Evolutionary conservation across 2,888 invertebrate species (phyloP).

Genomic region (Limnephilus rhombicus): DNA sequence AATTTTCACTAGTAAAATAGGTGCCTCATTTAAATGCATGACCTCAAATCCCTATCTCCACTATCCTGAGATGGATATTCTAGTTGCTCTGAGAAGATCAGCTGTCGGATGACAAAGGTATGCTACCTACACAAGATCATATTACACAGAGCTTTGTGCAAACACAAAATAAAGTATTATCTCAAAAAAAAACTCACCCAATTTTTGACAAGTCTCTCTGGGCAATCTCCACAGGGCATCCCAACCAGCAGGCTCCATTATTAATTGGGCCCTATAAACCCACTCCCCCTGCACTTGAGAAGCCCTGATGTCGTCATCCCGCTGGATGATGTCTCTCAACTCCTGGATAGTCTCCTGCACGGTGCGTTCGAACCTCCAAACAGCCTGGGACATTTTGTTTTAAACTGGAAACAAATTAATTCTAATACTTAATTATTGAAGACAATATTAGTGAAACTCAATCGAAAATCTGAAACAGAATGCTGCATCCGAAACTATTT

Average conservation of each 20-base stretch:
- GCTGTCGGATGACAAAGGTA: too few species aligned
- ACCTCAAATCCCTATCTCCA: too few species aligned
- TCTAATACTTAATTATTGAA: background rate
- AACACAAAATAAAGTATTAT: too few species aligned
- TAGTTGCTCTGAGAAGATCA: too few species aligned
- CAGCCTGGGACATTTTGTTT: conserved; percentile 57
- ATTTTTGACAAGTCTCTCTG: conserved; percentile 75
- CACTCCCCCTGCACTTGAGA: conserved; percentile 70
- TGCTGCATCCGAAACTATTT: background rate
- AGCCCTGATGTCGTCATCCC: conserved; percentile 41
- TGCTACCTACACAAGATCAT: too few species aligned
- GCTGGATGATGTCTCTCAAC: conserved; percentile 60
- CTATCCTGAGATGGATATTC: too few species aligned
- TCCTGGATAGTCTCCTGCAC: conserved; percentile 58
- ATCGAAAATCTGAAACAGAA: background rate
- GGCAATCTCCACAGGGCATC: conserved; percentile 85
- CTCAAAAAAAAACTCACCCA: conserved; percentile 16
- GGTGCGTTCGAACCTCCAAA: conserved; percentile 61
- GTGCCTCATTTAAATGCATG: too few species aligned
- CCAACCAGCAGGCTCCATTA: conserved; percentile 83
- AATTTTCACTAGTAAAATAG: too few species aligned
- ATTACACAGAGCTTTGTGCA: too few species aligned
- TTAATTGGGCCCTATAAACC: conserved; percentile 76
- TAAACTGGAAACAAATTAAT: conserved; percentile 6
- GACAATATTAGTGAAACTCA: too few species aligned